phyloP scores from a whole-genome alignment of 1,140 invertebrate genomes.

The Stenopsyche tienmushanensis region DNA sequence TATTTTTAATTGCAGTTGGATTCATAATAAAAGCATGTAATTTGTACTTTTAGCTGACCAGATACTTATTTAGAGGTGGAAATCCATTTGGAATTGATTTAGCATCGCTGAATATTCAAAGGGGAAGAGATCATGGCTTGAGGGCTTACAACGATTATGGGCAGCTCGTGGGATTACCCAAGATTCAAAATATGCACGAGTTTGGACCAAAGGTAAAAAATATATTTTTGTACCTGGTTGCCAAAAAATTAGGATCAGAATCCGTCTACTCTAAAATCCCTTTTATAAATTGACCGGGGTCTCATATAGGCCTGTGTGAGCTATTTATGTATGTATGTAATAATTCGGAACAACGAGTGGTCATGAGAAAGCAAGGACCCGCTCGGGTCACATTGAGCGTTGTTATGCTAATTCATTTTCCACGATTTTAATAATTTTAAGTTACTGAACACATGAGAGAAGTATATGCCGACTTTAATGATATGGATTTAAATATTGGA shows the following conservation, averaged over 20 bases:
- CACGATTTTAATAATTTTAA: too few relatives aligned
- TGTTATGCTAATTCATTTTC: too few relatives aligned
- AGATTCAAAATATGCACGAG: constrained; percentile 68
- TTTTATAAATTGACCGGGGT: too few relatives aligned
- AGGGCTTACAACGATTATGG: constrained; percentile 80
- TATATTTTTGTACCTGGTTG: not conserved
- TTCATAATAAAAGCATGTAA: not conserved
- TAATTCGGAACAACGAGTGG: too few relatives aligned
- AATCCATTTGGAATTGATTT: constrained; percentile 80
- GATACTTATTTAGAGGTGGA: constrained; percentile 69
- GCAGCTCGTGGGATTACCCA: constrained; percentile 69
- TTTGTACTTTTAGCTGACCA: constrained; percentile 57
- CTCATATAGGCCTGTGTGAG: too few relatives aligned
- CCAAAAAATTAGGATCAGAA: too few relatives aligned
- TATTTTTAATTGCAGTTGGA: constrained; percentile 6
- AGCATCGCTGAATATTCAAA: constrained; percentile 82
- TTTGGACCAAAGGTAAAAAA: constrained; percentile 57
- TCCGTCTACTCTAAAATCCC: too few relatives aligned
- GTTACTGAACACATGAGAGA: constrained; percentile 50
- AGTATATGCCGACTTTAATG: constrained; percentile 65
- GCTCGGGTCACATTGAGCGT: too few relatives aligned
- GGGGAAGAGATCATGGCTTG: constrained; percentile 87
- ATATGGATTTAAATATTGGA: constrained; percentile 87
- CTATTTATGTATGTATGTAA: too few relatives aligned
- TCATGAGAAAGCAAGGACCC: too few relatives aligned